phyloP scores from a whole-genome alignment of 2,888 invertebrate genomes.

The Caradrina kadenii region DNA sequence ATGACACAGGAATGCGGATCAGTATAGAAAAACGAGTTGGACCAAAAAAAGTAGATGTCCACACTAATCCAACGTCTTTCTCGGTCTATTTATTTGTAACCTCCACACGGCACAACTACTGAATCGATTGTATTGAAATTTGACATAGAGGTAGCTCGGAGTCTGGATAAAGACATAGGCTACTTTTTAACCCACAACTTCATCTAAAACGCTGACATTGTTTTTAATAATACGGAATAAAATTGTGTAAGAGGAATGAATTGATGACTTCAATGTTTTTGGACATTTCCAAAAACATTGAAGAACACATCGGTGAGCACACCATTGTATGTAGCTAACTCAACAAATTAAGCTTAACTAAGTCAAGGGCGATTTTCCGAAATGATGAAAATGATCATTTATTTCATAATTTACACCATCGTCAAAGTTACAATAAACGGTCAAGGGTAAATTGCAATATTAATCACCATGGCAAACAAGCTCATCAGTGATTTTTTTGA shows the following conservation, averaged over 20 bases:
- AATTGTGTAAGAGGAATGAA: background rate
- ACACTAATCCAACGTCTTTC: too few relatives aligned
- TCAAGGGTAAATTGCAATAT: slow-evolving; percentile 1
- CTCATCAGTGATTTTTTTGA: background rate
- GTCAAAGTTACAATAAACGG: background rate
- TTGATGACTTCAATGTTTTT: background rate
- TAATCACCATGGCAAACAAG: background rate
- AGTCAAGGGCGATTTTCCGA: slow-evolving; percentile 10
- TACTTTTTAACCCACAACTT: background rate
- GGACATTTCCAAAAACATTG: too few relatives aligned
- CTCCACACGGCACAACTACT: background rate
- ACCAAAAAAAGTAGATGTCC: too few relatives aligned
- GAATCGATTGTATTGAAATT: background rate
- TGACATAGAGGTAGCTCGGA: background rate
- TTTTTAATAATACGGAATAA: too few relatives aligned
- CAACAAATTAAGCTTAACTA: too few relatives aligned
- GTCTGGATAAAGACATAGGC: background rate
- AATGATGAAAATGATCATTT: background rate
- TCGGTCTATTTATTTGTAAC: too few relatives aligned
- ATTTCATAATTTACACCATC: background rate
- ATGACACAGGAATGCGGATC: too few relatives aligned
- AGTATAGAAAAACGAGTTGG: too few relatives aligned
- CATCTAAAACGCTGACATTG: too few relatives aligned
- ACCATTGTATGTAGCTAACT: too few relatives aligned
- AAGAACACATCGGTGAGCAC: too few relatives aligned